Conservation (phyloP, 2,888 invertebrate genomes). For the Eulithis prunata region DNA sequence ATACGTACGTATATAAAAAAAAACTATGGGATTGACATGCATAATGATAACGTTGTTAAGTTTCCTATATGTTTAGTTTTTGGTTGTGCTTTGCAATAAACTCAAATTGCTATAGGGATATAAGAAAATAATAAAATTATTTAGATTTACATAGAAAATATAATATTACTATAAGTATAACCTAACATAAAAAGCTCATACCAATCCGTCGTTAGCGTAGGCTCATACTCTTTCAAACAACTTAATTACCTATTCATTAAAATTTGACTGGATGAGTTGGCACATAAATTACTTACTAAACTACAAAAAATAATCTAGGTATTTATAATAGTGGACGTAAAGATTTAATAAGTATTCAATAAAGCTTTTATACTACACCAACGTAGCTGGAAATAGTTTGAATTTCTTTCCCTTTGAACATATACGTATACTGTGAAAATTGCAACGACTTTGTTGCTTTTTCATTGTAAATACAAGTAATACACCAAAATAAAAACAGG, state of each 20-base stretch:
- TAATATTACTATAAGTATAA: constrained; percentile 2
- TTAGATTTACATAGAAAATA: constrained; percentile 17
- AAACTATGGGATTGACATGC: no score
- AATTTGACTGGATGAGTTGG: constrained; percentile 56
- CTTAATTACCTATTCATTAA: constrained; percentile 23
- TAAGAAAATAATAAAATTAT: constrained; percentile 4
- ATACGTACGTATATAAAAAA: no score
- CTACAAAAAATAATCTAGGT: constrained; percentile 27
- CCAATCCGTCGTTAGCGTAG: constrained; percentile 9
- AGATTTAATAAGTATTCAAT: constrained; percentile 17
- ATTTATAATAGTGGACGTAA: constrained; percentile 28
- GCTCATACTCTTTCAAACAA: constrained; percentile 9
- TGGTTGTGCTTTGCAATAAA: no score
- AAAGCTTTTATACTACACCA: constrained; percentile 19
- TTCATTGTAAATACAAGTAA: no score
- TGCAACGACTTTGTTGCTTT: no score
- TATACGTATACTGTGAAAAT: no score
- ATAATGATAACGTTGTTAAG: no score
- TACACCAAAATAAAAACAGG: no score
- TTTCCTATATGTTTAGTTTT: no score
- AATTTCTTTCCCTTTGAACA: no score
- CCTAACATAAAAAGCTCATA: constrained; percentile 23
- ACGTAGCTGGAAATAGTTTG: neutral
- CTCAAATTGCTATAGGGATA: neutral
- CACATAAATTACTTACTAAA: constrained; percentile 51